These are phyloP conservation scores for Hyaena hyaena DNA, from an alignment of 2,113 vertebrate genomes.

Conservation along the genomic window DNA sequence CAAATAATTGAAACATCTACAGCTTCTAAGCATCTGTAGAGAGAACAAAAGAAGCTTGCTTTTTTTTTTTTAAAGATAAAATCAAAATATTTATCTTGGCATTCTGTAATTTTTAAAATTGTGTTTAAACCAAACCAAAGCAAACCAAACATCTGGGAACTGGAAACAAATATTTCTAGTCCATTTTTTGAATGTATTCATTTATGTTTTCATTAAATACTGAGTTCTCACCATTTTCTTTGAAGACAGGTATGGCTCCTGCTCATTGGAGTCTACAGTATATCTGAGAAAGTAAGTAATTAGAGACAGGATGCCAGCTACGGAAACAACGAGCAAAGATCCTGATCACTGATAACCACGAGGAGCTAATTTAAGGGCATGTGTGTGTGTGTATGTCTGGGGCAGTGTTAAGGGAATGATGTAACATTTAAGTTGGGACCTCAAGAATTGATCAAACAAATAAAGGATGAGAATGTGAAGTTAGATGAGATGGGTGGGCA, in stretches of 20 bases:
- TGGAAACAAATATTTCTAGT: conserved; percentile 34
- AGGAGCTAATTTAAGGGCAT: not conserved
- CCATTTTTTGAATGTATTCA: not conserved
- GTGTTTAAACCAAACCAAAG: conserved; percentile 66
- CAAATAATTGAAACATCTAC: conserved; percentile 49
- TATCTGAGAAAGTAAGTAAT: not conserved
- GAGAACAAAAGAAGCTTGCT: conserved; percentile 15
- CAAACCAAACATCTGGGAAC: conserved; percentile 65
- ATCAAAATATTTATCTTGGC: conserved; percentile 67
- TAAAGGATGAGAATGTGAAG: not conserved
- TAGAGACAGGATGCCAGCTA: not conserved
- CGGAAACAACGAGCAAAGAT: not conserved
- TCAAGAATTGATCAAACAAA: not conserved
- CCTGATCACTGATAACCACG: not conserved
- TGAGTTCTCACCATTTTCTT: not conserved
- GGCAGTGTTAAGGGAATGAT: not conserved
- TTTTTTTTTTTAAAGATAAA: not conserved
- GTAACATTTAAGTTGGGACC: not conserved
- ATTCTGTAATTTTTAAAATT: conserved; percentile 57
- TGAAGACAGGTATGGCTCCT: not conserved
- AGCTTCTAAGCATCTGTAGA: conserved; percentile 51
- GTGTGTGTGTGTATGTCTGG: not conserved
- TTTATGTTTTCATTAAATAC: not conserved
- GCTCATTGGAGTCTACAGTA: not conserved
- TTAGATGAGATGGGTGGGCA: not conserved